Evolutionary conservation across 2,888 invertebrate species (phyloP).

Genomic region (Raillietiella orientalis): DNA sequence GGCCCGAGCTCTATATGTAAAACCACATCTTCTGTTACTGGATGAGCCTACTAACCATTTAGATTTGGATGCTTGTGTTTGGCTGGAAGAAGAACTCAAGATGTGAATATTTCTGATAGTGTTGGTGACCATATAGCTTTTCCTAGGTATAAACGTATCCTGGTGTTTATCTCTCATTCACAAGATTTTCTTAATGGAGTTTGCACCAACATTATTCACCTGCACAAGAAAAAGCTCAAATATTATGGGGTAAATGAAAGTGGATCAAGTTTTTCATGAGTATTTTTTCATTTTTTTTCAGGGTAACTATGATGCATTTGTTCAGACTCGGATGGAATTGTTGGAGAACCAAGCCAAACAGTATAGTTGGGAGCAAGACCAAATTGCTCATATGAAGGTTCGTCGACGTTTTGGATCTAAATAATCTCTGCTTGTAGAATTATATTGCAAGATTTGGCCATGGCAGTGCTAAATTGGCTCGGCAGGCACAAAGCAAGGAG

Average conservation of each 20-base stretch:
- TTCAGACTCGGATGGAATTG: slow-evolving; percentile 68
- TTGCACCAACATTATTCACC: slow-evolving; percentile 61
- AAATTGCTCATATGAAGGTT: slow-evolving; percentile 95
- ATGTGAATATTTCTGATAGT: slow-evolving; percentile 19
- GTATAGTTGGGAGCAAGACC: slow-evolving; percentile 99
- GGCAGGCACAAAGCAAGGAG: slow-evolving; percentile 98
- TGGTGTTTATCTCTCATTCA: slow-evolving; percentile 93
- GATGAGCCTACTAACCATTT: slow-evolving; percentile 23
- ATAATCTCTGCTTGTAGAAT: slow-evolving; percentile 23
- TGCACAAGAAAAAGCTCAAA: slow-evolving; percentile 67
- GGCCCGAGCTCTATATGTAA: slow-evolving; percentile 20
- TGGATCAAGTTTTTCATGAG: not conserved
- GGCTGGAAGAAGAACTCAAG: slow-evolving; percentile 93
- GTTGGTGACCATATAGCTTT: slow-evolving; percentile 6
- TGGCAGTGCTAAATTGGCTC: slow-evolving; percentile 87
- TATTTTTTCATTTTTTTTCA: slow-evolving; percentile 8
- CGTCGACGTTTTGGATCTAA: slow-evolving; percentile 4
- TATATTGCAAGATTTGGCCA: slow-evolving; percentile 98
- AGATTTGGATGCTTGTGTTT: slow-evolving; percentile 83
- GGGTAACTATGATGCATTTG: slow-evolving; percentile 85
- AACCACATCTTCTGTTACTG: slow-evolving; percentile 20
- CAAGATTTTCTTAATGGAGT: slow-evolving; percentile 98
- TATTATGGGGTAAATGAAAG: slow-evolving; percentile 42
- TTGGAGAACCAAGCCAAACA: slow-evolving; percentile 96
- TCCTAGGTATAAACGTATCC: slow-evolving; percentile 59